phyloP scores from a whole-genome alignment of 2,888 invertebrate genomes.

The Alcis repandata region DNA sequence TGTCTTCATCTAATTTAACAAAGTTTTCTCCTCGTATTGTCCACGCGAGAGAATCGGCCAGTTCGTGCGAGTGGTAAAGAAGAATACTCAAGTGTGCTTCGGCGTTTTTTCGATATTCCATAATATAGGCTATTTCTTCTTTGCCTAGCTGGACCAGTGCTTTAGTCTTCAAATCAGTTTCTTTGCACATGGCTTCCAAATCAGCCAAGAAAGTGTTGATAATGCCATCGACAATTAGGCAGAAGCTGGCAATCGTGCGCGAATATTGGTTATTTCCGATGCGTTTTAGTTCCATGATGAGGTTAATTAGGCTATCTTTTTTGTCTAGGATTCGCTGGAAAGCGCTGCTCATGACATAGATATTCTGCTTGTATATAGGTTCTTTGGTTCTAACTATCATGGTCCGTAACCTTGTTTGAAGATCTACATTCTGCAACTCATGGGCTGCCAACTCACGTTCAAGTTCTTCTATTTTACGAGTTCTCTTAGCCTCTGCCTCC shows the following conservation, averaged over 20 bases:
- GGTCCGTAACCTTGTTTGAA: slow-evolving; percentile 72
- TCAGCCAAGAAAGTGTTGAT: slow-evolving; percentile 80
- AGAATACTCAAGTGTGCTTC: slow-evolving; percentile 80
- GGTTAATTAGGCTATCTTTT: slow-evolving; percentile 87
- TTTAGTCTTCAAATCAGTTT: slow-evolving; percentile 65
- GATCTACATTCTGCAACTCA: slow-evolving; percentile 59
- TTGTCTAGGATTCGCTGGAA: slow-evolving; percentile 86
- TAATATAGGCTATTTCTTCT: slow-evolving; percentile 60
- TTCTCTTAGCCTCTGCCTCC: slow-evolving; percentile 62
- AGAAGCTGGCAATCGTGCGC: slow-evolving; percentile 88
- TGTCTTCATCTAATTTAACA: slow-evolving; percentile 79
- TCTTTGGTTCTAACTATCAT: slow-evolving; percentile 78
- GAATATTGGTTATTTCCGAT: slow-evolving; percentile 88
- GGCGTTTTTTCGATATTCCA: slow-evolving; percentile 68
- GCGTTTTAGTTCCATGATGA: slow-evolving; percentile 86
- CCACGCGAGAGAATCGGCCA: slow-evolving; percentile 72
- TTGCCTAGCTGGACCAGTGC: slow-evolving; percentile 64
- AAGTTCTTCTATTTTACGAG: slow-evolving; percentile 68
- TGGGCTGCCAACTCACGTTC: slow-evolving; percentile 72
- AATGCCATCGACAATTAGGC: slow-evolving; percentile 87
- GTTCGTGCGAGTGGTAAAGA: slow-evolving; percentile 69
- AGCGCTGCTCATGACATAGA: slow-evolving; percentile 76
- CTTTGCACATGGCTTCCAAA: slow-evolving; percentile 67
- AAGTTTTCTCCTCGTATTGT: slow-evolving; percentile 75
- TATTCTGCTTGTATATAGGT: slow-evolving; percentile 73